A percentile compares a stretch with the other conserved stretches of the same genome.
Evolutionary conservation across 2,797 vertebrate species (phyloP).

Genomic region (Acanthis flammea): DNA sequence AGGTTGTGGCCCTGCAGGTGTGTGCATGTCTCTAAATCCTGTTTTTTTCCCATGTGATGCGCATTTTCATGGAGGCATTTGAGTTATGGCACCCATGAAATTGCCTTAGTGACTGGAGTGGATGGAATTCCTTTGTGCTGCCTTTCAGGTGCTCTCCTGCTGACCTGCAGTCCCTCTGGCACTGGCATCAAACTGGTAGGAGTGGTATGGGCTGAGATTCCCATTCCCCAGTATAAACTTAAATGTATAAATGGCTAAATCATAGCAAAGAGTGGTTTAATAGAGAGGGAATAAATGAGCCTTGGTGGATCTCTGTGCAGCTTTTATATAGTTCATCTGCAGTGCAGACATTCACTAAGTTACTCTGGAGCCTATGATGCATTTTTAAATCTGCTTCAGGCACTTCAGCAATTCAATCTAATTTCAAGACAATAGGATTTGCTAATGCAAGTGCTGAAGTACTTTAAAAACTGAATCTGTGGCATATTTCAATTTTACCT

Average conservation of each 20-base stretch:
- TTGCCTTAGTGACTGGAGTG: not conserved
- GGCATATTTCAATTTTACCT: not conserved
- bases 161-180: not conserved
- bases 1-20: too few species aligned
- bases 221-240: not conserved
- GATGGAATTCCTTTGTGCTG: not conserved
- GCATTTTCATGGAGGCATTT: not conserved
- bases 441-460: not conserved
- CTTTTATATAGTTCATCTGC: not conserved
- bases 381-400: conserved; percentile 4
- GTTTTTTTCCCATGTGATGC: not conserved
- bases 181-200: not conserved
- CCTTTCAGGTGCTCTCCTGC: not conserved
- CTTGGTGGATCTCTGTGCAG: not conserved
- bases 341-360: not conserved
- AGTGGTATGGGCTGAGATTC: not conserved
- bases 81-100: rapidly evolving
- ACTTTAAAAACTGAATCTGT: not conserved
- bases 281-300: not conserved
- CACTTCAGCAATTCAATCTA: not conserved
- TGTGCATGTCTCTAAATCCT: not conserved
- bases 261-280: not conserved
- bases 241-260: not conserved
- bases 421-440: conserved; percentile 21
- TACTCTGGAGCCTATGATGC: not conserved